Evolutionary conservation across 2,888 invertebrate genomes (phyloP), one percentile per base, ranked within the genome.

Genomic region (Cryptophagus acutangulus): DNA sequence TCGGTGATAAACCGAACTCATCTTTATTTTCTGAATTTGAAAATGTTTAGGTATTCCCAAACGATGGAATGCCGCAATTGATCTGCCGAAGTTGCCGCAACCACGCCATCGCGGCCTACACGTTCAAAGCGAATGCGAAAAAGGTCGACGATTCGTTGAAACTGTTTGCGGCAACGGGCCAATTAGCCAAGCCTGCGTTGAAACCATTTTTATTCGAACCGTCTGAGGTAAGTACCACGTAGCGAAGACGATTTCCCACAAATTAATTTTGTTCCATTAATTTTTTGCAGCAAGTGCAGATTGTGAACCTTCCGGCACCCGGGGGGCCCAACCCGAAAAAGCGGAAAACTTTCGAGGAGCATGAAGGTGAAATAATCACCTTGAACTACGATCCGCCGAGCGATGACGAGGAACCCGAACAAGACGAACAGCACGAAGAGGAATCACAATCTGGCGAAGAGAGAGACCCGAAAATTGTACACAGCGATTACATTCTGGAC

Each of bases 101-200:
- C 56, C 78, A 82, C 50, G 78, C 86, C 60, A 79, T 80, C 42
- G 72, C 81, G 44, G 79, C 79, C 34, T 86, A 85, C 68, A 79
- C 78, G 38, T 87, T 82, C 56, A 87, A 87, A 61, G 77, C 81
- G 43, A 79, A 85, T 59, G 86, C 85, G 55, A 82, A 84, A 49
- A 78, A 78, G 58, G 80, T 84, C 0, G 86, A 87, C 61, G 84
- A 82, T 52, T 74, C 78, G 1, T 67, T 87, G 4, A 74, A 84
- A 42, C 77, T 82, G 42, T 85, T 74, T 62, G 72, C 84, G 15
- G 74, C 82, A 24, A 79, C 79, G 17, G 84, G 83, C 15, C 71
- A 73, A 15, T 63, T 79, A 54, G 41, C 43, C 1, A 61, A 62
- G 38, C 62, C 59, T 8, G 45, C 44, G 16, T 29, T 54, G 35